Percentiles rank a stretch among this genome's conserved stretches.
Evolutionary conservation across 2,888 invertebrate species (phyloP).

Genomic region (Endomychus coccineus): DNA sequence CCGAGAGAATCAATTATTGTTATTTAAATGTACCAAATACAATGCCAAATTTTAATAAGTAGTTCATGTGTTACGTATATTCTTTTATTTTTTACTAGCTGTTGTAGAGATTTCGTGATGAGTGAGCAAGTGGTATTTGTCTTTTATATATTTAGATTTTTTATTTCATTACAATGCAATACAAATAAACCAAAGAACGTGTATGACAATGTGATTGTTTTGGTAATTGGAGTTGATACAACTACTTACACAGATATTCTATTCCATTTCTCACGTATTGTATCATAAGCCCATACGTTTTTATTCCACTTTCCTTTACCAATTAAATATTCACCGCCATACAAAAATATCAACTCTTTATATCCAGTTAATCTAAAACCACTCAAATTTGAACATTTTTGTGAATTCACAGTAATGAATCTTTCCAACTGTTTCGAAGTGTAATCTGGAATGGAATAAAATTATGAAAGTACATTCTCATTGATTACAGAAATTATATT

Average conservation of each 20-base stretch:
- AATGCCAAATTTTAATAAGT: too few species aligned
- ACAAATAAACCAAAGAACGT: too few species aligned
- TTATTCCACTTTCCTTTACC: slow-evolving; percentile 38
- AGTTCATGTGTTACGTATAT: too few species aligned
- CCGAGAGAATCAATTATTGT: too few species aligned
- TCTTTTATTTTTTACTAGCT: too few species aligned
- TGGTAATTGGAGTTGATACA: too few species aligned
- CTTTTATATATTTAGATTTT: too few species aligned
- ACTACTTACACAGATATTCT: slow-evolving; percentile 28
- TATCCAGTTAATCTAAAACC: slow-evolving; percentile 34
- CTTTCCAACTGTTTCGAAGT: slow-evolving; percentile 13
- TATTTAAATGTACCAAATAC: too few species aligned
- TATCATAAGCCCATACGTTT: slow-evolving; percentile 37
- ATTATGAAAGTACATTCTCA: not conserved
- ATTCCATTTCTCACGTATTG: slow-evolving; percentile 34
- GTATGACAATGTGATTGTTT: too few species aligned
- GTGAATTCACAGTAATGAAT: slow-evolving; percentile 19
- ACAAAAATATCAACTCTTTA: slow-evolving; percentile 36
- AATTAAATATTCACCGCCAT: slow-evolving; percentile 37
- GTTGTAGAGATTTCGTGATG: too few species aligned
- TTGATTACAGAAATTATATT: not conserved
- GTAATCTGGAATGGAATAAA: slow-evolving; percentile 1
- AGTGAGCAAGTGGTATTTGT: too few species aligned
- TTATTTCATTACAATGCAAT: too few species aligned
- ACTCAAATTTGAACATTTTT: slow-evolving; percentile 24